These are phyloP conservation scores for Sepioteuthis lessoniana DNA, from an alignment of 2,888 invertebrate species.

Conservation along the genomic window DNA sequence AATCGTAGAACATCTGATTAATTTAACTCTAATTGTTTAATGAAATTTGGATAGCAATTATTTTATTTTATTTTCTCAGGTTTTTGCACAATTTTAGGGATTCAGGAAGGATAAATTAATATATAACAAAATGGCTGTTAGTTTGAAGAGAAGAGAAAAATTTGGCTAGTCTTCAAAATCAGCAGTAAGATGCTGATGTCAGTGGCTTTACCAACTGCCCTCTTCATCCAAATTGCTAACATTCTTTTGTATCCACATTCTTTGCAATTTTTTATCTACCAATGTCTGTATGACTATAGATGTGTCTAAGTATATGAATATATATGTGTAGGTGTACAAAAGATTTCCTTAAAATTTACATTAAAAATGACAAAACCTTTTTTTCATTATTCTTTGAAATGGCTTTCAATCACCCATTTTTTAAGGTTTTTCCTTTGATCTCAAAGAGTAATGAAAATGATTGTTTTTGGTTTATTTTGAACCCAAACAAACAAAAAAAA, in stretches of 20 bases:
- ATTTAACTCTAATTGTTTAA: too few relatives aligned
- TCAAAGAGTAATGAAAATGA: too few relatives aligned
- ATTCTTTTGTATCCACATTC: constrained; percentile 18
- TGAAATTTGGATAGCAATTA: too few relatives aligned
- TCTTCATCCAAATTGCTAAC: background rate
- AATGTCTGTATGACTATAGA: background rate
- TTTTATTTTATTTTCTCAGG: too few relatives aligned
- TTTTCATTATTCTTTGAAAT: too few relatives aligned
- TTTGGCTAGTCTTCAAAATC: background rate
- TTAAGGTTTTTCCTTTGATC: too few relatives aligned
- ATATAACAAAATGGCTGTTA: background rate
- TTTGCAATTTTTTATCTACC: background rate
- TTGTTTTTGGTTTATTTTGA: too few relatives aligned
- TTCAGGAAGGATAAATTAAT: background rate
- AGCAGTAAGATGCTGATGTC: background rate
- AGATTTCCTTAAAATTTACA: too few relatives aligned
- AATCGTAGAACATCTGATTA: too few relatives aligned
- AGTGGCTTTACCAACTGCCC: background rate
- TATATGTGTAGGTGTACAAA: background rate
- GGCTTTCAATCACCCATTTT: too few relatives aligned
- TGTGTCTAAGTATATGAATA: background rate
- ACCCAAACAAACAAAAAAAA: too few relatives aligned
- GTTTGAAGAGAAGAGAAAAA: background rate
- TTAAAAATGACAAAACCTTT: too few relatives aligned
- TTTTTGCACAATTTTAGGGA: background rate